phyloP scores from a whole-genome alignment of 2,113 vertebrate genomes.

The Gorsachius goisagi region DNA sequence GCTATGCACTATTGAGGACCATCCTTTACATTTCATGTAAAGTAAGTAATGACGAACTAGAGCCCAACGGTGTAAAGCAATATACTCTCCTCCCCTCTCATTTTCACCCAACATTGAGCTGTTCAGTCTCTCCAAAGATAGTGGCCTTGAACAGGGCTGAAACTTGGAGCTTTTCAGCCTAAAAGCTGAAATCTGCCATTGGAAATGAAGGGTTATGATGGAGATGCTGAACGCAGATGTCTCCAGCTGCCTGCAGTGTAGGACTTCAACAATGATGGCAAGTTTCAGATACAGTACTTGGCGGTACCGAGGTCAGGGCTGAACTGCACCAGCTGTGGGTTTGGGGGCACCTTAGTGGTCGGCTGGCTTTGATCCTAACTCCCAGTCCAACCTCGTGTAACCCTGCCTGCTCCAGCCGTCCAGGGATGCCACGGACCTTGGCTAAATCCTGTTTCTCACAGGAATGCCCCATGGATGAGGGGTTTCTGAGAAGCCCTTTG shows the following conservation, averaged over 20 bases:
- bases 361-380: background rate
- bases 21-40: background rate
- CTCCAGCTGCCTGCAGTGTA: background rate
- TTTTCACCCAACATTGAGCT: background rate
- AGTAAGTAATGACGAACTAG: background rate
- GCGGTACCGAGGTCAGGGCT: fast-evolving
- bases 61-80: background rate
- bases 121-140: background rate
- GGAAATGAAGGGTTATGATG: background rate
- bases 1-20: background rate
- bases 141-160: background rate
- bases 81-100: background rate
- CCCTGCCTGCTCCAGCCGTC: background rate
- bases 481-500: background rate
- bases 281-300: background rate
- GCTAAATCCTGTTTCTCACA: background rate
- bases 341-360: background rate
- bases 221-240: background rate
- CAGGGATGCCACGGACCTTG: fast-evolving
- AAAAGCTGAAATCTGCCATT: background rate
- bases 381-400: background rate
- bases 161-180: background rate
- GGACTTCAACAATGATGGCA: background rate
- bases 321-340: background rate
- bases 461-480: background rate